These are phyloP conservation scores for Drosophila ironensis DNA, from an alignment of 1,140 invertebrate species.

Conservation along the genomic window DNA sequence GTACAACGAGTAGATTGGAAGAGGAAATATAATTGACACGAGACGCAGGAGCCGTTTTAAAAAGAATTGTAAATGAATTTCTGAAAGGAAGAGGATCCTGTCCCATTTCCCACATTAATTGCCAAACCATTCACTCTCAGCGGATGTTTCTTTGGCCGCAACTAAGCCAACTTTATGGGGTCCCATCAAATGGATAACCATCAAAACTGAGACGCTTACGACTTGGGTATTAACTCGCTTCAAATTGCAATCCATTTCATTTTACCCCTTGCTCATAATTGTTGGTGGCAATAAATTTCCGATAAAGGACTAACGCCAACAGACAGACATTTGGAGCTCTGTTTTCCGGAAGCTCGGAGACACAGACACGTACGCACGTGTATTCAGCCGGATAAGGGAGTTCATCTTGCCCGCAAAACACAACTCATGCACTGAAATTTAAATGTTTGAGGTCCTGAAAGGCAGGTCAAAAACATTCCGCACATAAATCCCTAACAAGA, in stretches of 20 bases:
- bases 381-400: constrained; percentile 30
- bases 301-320: constrained; percentile 33
- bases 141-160: constrained; percentile 16
- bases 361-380: constrained; percentile 21
- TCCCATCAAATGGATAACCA: constrained; percentile 34
- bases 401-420: constrained; percentile 12
- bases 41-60: constrained; percentile 3
- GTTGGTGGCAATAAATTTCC: constrained; percentile 34
- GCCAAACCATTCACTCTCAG: not conserved
- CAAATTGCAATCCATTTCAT: constrained; percentile 25
- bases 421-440: not conserved
- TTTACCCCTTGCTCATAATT: constrained; percentile 39
- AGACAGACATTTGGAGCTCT: not conserved
- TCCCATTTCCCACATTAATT: constrained; percentile 15
- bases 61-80: constrained; percentile 2
- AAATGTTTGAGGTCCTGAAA: too few relatives aligned
- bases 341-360: not conserved
- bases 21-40: constrained; percentile 59
- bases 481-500: too few relatives aligned
- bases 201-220: constrained; percentile 25
- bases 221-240: constrained; percentile 3
- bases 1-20: constrained; percentile 51
- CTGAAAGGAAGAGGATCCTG: not conserved
- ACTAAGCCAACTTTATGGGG: constrained; percentile 19
- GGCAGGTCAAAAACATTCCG: too few relatives aligned